These are phyloP conservation scores for Tetramorium bicarinatum DNA, from an alignment of 2,888 invertebrate species.

Conservation along the genomic window DNA sequence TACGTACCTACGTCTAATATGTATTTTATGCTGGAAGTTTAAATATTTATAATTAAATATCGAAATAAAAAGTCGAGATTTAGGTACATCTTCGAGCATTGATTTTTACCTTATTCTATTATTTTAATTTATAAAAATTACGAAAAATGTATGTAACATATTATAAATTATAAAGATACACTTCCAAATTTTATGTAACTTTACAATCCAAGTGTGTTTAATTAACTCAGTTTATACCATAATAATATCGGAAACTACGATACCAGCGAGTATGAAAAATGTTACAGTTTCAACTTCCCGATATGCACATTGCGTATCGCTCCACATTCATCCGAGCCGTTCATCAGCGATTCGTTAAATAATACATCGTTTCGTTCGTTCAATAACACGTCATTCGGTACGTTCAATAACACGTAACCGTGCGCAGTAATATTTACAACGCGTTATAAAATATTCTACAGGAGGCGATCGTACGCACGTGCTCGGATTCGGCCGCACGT, in stretches of 20 bases:
- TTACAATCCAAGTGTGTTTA: not conserved
- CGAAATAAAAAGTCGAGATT: no score
- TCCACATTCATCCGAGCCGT: not conserved
- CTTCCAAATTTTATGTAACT: not conserved
- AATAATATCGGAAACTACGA: not conserved
- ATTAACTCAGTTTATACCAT: not conserved
- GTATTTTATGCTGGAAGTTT: no score
- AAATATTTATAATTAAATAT: no score
- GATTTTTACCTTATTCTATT: not conserved
- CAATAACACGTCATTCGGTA: not conserved
- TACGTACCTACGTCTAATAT: no score
- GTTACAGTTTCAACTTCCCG: not conserved
- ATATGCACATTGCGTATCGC: not conserved
- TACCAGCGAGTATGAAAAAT: not conserved
- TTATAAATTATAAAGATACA: not conserved
- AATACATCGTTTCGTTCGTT: no score
- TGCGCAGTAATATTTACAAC: conserved; percentile 24
- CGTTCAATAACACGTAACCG: not conserved
- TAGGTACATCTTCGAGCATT: no score
- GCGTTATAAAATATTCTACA: conserved; percentile 12
- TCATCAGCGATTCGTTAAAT: not conserved
- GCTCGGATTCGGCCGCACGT: not conserved
- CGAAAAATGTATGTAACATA: not conserved
- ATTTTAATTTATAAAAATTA: not conserved
- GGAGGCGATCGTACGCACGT: conserved; percentile 29